Base-by-base conservation (phyloP, 2,113 vertebrate species). In the Thunnus maccoyii region DNA sequence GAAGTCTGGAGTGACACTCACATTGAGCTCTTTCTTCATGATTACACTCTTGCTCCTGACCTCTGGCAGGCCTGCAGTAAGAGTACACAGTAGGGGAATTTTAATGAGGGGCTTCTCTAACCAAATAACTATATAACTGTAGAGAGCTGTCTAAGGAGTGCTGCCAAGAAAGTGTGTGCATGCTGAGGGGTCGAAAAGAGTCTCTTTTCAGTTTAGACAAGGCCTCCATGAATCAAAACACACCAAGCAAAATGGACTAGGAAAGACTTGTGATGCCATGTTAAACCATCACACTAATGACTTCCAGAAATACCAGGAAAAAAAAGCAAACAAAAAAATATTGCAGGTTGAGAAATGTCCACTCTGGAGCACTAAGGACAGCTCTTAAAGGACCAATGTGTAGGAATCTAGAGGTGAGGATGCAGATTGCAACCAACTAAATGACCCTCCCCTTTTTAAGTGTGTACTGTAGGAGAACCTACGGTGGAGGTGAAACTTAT, bases 21-120 rank as follows among this genome's bases (percentile, higher is more conserved):
- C 12, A 12, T 56, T 22, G 44, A 84, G 57, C 18, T 63, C 30
- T 27, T 77, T 56, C 66, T 78, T 74, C 61, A 52, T 13, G 48
- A 16, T 68, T 52, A 51, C 3, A 18, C 13, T 5, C 36, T 20
- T 54, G 51, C 47, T 46, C 4, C 61, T 50, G 15, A 70, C 46
- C 69, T 73, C 58, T 72, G 52, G 15, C 76, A 32, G 62, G 58
- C 22, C 0, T 0, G 3, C 51, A 41, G 48, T 66, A 41, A 65
- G 48, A 80, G 17, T 41, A 41, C 78, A 61, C 72, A 66, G 58
- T 18, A 0, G 72, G 64, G 0, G n/a, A 12, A 70, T 4, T 86
- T 83, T 83, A 86, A 74, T 71, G 69, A 76, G 62, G 66, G 16
- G 20, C 80, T 32, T 66, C 69, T 70, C 16, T 16, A 46, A 41